Conservation (phyloP, 2,797 vertebrate genomes). For the Leptoclinus maculatus region DNA sequence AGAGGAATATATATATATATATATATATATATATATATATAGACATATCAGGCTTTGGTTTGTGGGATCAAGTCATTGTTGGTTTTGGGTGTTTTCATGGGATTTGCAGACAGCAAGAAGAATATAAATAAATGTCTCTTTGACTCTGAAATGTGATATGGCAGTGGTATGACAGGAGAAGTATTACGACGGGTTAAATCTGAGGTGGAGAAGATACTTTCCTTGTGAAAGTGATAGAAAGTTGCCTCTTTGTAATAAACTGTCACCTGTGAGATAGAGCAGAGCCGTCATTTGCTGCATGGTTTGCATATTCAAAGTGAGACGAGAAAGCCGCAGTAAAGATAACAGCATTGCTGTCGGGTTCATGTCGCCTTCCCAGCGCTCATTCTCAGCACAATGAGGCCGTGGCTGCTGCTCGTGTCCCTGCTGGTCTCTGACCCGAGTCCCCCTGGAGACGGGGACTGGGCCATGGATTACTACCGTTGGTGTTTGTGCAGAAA, state of each 20-base stretch:
- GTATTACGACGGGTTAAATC: not conserved
- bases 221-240: not conserved
- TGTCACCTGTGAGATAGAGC: constrained; percentile 18
- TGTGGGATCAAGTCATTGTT: not conserved
- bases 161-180: not conserved
- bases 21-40: no score
- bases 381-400: constrained; percentile 57
- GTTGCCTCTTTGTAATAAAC: not conserved
- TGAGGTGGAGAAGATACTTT: not conserved
- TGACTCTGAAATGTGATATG: not conserved
- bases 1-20: not conserved
- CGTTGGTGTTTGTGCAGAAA: constrained; percentile 40
- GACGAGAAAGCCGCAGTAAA: not conserved
- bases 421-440: constrained; percentile 56
- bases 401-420: constrained; percentile 58
- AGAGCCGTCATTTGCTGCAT: not conserved
- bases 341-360: constrained; percentile 48
- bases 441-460: constrained; percentile 35
- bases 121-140: not conserved
- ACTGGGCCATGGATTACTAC: constrained; percentile 38
- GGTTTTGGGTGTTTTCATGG: not conserved
- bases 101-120: not conserved
- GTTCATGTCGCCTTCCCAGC: constrained; percentile 6
- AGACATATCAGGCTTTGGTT: not conserved
- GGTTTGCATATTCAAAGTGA: constrained; percentile 75